These are phyloP conservation scores for Calypte anna DNA, from an alignment of 2,113 vertebrate species.

Conservation along the genomic window DNA sequence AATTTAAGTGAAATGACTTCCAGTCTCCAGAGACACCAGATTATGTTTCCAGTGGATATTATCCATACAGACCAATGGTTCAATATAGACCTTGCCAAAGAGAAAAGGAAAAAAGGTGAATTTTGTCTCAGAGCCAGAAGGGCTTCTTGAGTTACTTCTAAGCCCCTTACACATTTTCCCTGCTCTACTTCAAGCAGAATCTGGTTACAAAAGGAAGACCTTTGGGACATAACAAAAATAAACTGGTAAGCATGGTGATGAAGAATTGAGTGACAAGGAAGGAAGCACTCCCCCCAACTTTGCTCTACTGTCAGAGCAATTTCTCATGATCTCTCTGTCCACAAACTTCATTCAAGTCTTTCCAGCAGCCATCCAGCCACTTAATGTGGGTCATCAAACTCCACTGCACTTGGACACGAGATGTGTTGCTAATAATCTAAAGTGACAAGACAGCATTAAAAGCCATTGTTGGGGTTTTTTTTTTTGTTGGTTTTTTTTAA, in stretches of 20 bases:
- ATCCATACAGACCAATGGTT: not conserved
- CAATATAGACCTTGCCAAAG: not conserved
- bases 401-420: not conserved
- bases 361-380: constrained; percentile 9
- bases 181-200: not conserved
- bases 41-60: not conserved
- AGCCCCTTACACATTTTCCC: not conserved
- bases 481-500: not conserved
- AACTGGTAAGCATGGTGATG: not conserved
- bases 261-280: not conserved
- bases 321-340: not conserved
- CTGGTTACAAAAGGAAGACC: not conserved
- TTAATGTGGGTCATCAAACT: not conserved
- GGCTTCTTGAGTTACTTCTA: not conserved
- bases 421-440: constrained; percentile 27
- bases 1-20: not conserved
- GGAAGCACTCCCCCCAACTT: not conserved
- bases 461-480: too few species aligned
- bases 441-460: constrained; percentile 25
- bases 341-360: not conserved
- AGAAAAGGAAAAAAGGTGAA: not conserved
- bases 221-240: not conserved
- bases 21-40: not conserved
- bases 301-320: not conserved
- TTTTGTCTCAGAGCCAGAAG: not conserved